Percentiles rank a stretch among this genome's conserved stretches.
These are phyloP conservation scores for Sisor rabdophorus DNA, from an alignment of 2,113 vertebrate species.

Conservation along the genomic window DNA sequence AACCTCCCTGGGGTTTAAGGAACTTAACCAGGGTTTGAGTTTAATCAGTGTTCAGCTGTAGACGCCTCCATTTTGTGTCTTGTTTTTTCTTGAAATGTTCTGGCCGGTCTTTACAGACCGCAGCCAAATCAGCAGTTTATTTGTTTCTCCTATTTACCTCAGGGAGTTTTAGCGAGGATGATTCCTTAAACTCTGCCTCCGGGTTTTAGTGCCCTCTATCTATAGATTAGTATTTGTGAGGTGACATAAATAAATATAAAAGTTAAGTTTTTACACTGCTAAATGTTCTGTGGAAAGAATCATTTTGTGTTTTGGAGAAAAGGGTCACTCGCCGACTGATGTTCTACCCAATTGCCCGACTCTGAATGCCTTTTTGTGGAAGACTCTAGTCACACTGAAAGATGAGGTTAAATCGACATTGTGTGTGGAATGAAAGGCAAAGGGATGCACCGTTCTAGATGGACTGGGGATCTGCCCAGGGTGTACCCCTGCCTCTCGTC, in stretches of 20 bases:
- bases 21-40: constrained; percentile 15
- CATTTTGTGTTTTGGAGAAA: not conserved
- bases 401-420: not conserved
- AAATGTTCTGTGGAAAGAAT: not conserved
- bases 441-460: not conserved
- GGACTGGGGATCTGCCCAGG: no score
- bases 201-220: not conserved
- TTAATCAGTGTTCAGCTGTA: not conserved
- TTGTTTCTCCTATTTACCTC: not conserved
- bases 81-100: not conserved
- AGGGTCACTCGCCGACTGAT: not conserved
- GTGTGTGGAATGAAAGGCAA: not conserved
- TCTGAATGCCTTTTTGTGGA: not conserved
- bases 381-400: not conserved
- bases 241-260: not conserved
- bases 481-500: no score
- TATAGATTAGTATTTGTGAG: not conserved
- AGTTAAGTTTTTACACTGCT: not conserved
- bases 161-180: not conserved
- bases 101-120: no score
- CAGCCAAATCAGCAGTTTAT: not conserved
- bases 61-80: not conserved
- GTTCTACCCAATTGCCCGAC: not conserved
- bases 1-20: constrained; percentile 1
- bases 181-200: no score